Conservation (phyloP, 2,888 invertebrate species). For the Tenodera sinensis region DNA sequence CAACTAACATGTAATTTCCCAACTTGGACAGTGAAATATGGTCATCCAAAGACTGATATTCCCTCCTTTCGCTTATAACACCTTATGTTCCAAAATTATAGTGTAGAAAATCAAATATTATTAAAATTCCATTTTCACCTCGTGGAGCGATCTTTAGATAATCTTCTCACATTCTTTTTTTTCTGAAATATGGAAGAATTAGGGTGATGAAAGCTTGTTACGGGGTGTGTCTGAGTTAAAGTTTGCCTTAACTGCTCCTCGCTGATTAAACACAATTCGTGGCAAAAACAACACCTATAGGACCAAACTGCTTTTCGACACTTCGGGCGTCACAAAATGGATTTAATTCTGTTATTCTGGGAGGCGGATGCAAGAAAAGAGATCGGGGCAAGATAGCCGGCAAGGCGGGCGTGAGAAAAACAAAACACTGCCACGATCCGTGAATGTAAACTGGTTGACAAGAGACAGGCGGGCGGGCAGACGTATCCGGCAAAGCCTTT, state of each 20-base stretch:
- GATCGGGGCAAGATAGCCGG: background rate
- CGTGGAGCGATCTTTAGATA: background rate
- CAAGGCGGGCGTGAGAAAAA: background rate
- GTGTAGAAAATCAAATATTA: background rate
- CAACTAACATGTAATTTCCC: background rate
- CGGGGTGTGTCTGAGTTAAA: background rate
- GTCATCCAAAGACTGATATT: background rate
- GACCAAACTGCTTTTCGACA: background rate
- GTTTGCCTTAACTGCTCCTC: background rate
- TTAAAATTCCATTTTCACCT: background rate
- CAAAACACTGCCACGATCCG: background rate
- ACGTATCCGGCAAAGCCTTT: background rate
- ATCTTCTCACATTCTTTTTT: background rate
- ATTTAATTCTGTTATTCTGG: background rate
- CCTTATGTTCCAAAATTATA: background rate
- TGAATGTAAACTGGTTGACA: background rate
- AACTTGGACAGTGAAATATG: background rate
- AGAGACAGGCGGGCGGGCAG: background rate
- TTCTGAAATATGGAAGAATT: background rate
- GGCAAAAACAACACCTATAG: background rate
- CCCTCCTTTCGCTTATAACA: background rate
- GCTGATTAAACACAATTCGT: background rate
- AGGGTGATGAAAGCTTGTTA: background rate
- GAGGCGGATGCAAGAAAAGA: background rate
- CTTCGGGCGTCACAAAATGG: background rate